Conservation (phyloP, 2,888 invertebrate genomes). For the Phragmatobia fuliginosa region DNA sequence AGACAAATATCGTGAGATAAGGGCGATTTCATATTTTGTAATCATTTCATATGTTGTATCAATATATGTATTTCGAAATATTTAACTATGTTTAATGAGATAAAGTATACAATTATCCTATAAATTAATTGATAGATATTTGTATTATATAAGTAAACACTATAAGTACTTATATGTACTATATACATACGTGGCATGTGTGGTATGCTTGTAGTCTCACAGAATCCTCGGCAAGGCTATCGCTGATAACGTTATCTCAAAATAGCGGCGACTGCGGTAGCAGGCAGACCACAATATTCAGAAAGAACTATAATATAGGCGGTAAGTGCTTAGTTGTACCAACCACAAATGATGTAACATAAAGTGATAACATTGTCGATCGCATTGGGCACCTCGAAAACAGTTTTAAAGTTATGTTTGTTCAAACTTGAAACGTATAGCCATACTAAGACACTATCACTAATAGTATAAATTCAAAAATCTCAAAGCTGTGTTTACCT, state of each 20-base stretch:
- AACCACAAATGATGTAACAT: background rate
- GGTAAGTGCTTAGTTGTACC: background rate
- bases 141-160: background rate
- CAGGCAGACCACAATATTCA: constrained; percentile 48
- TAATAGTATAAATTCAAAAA: too few relatives aligned
- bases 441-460: too few relatives aligned
- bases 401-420: background rate
- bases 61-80: too few relatives aligned
- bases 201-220: constrained; percentile 58
- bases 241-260: constrained; percentile 83
- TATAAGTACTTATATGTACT: background rate
- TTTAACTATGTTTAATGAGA: too few relatives aligned
- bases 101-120: background rate
- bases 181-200: constrained; percentile 29
- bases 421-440: background rate
- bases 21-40: too few relatives aligned
- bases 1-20: too few relatives aligned
- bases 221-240: constrained; percentile 84
- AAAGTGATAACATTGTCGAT: background rate
- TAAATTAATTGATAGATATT: background rate
- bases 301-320: constrained; percentile 34
- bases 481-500: too few relatives aligned
- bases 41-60: too few relatives aligned
- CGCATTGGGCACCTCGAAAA: background rate
- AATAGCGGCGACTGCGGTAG: constrained; percentile 54